phyloP scores from a whole-genome alignment of 1,140 invertebrate genomes.

The Chlorops oryzae region DNA sequence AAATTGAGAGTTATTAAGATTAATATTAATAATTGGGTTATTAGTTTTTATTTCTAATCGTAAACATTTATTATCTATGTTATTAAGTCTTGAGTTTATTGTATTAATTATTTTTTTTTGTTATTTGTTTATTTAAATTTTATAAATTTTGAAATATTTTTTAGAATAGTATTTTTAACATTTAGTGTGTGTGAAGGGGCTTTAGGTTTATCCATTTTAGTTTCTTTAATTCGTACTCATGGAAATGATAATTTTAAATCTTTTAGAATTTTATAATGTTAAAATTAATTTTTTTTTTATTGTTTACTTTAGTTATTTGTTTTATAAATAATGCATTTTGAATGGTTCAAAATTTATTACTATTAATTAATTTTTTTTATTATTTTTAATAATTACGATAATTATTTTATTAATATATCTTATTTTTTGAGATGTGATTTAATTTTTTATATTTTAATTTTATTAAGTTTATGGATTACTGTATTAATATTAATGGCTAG shows the following conservation, averaged over 20 bases:
- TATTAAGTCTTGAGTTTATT: conserved; percentile 54
- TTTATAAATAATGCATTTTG: conserved; percentile 40
- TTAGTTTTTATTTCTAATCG: conserved; percentile 50
- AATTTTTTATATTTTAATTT: conserved; percentile 51
- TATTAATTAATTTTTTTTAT: conserved; percentile 47
- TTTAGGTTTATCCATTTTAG: conserved; percentile 54
- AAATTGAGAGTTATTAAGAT: conserved; percentile 40
- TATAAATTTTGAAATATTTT: conserved; percentile 50
- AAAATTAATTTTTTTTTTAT: conserved; percentile 48
- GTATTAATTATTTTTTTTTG: conserved; percentile 51
- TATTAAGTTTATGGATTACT: conserved; percentile 53
- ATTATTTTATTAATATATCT: conserved; percentile 38
- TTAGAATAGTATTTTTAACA: conserved; percentile 55
- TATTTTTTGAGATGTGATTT: conserved; percentile 50
- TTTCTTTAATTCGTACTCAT: conserved; percentile 53
- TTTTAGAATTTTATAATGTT: conserved; percentile 53
- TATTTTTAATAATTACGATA: conserved; percentile 43
- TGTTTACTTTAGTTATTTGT: conserved; percentile 47
- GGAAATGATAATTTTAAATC: conserved; percentile 54
- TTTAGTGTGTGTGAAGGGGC: conserved; percentile 55
- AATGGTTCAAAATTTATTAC: conserved; percentile 46
- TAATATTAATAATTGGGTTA: conserved; percentile 46
- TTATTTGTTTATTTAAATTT: conserved; percentile 50
- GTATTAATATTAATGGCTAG: conserved; percentile 52
- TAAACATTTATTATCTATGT: conserved; percentile 51